These are phyloP conservation scores for Drosophila formosana DNA, from an alignment of 2,888 invertebrate species.

Conservation along the genomic window DNA sequence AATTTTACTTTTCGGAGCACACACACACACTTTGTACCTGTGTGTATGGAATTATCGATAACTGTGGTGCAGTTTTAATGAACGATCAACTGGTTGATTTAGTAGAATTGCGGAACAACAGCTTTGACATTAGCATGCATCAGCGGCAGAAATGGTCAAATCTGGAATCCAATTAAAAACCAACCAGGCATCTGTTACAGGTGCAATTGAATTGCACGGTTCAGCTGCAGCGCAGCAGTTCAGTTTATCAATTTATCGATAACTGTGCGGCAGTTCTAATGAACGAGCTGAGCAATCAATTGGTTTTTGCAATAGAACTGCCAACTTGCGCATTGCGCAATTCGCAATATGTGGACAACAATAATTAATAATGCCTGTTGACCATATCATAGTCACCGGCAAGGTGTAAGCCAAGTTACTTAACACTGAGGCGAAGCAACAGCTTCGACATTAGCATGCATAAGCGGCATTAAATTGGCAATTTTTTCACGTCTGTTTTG, in stretches of 20 bases:
- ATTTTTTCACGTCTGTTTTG: slow-evolving; percentile 39
- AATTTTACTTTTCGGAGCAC: slow-evolving; percentile 19
- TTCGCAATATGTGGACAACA: not conserved
- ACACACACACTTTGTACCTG: too few species aligned
- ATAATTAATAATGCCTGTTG: not conserved
- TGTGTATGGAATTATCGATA: too few species aligned
- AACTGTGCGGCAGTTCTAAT: not conserved
- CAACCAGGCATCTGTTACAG: too few species aligned
- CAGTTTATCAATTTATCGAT: not conserved
- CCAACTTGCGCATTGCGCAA: not conserved
- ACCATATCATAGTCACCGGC: not conserved
- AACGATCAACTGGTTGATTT: too few species aligned
- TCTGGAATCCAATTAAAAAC: not conserved
- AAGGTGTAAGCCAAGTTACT: not conserved
- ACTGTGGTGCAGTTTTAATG: too few species aligned
- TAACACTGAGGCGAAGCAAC: not conserved
- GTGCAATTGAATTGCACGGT: too few species aligned
- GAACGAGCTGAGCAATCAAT: not conserved
- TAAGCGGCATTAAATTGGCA: slow-evolving; percentile 35
- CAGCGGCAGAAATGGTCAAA: too few species aligned
- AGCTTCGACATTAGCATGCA: slow-evolving; percentile 54
- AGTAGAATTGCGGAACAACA: too few species aligned
- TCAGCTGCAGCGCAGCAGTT: not conserved
- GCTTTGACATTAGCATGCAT: too few species aligned
- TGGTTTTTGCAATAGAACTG: not conserved